Evolutionary conservation across 1,140 invertebrate species (phyloP).

Genomic region (Neocloeon triangulifer): DNA sequence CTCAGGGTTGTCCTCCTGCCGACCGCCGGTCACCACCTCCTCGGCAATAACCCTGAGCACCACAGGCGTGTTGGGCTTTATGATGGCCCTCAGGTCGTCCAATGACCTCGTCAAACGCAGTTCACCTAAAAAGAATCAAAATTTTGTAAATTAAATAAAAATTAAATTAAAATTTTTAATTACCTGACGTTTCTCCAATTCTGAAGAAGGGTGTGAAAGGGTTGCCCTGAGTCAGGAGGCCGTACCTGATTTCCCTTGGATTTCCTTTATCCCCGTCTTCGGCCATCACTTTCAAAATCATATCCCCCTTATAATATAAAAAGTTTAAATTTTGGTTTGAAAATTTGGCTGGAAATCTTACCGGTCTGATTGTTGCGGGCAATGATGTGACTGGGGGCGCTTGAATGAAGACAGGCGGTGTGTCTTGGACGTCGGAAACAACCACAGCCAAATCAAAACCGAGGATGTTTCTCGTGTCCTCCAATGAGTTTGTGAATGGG

Average conservation of each 20-base stretch:
- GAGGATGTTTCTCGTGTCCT: slow-evolving; percentile 66
- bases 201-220: slow-evolving; percentile 63
- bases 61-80: slow-evolving; percentile 50
- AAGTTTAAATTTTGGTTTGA: slow-evolving; percentile 15
- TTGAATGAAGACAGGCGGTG: slow-evolving; percentile 48
- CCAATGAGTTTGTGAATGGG: slow-evolving; percentile 52
- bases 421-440: slow-evolving; percentile 63
- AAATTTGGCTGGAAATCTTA: slow-evolving; percentile 9
- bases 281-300: slow-evolving; percentile 48
- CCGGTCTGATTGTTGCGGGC: slow-evolving; percentile 25
- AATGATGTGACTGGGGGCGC: slow-evolving; percentile 57
- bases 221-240: slow-evolving; percentile 56
- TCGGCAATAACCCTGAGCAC: slow-evolving; percentile 62
- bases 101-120: slow-evolving; percentile 45
- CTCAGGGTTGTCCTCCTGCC: background rate
- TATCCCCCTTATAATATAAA: slow-evolving; percentile 23
- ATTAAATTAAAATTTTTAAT: too few relatives aligned
- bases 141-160: too few relatives aligned
- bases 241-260: slow-evolving; percentile 58
- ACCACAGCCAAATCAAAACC: slow-evolving; percentile 55
- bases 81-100: slow-evolving; percentile 50
- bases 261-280: slow-evolving; percentile 72
- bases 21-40: slow-evolving; percentile 36
- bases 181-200: slow-evolving; percentile 60
- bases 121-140: slow-evolving; percentile 35